phyloP scores from a whole-genome alignment of 1,140 invertebrate species.

The Macrobrachium nipponense region DNA sequence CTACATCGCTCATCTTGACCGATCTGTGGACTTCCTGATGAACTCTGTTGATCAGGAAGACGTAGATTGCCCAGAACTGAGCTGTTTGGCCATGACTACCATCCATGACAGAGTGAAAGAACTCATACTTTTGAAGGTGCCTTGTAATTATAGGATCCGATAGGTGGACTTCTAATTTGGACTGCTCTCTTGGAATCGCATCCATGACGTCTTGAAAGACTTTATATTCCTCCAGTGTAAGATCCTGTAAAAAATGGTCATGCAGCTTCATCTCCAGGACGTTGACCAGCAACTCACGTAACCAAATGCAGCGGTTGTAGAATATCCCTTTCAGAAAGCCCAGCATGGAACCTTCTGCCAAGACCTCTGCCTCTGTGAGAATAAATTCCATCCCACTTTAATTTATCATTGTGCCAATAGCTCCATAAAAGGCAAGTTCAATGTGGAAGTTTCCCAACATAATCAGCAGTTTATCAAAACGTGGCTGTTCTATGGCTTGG shows the following conservation, averaged over 20 bases:
- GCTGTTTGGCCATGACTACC: not conserved
- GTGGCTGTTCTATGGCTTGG: conserved; percentile 2
- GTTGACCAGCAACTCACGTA: not conserved
- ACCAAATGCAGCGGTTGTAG: not conserved
- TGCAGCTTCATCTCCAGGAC: not conserved
- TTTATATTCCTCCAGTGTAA: not conserved
- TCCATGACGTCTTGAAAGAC: not conserved
- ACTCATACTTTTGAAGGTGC: conserved; percentile 6
- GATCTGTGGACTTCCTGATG: not conserved
- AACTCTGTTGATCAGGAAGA: conserved; percentile 10
- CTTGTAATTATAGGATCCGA: no score
- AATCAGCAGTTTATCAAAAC: conserved; percentile 3
- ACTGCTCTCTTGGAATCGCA: not conserved
- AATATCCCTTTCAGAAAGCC: not conserved
- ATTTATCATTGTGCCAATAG: not conserved
- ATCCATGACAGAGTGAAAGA: conserved; percentile 5
- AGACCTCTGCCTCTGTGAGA: not conserved
- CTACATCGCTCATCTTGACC: conserved; percentile 7
- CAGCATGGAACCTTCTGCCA: not conserved
- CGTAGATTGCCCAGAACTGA: conserved; percentile 8
- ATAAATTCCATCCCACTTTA: conserved; percentile 10
- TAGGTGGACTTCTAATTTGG: not conserved
- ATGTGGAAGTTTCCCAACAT: not conserved
- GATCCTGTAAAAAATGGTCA: not conserved
- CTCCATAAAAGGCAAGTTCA: not conserved